Base-by-base conservation (phyloP, 1,140 invertebrate genomes). In the Tachypleus tridentatus region DNA sequence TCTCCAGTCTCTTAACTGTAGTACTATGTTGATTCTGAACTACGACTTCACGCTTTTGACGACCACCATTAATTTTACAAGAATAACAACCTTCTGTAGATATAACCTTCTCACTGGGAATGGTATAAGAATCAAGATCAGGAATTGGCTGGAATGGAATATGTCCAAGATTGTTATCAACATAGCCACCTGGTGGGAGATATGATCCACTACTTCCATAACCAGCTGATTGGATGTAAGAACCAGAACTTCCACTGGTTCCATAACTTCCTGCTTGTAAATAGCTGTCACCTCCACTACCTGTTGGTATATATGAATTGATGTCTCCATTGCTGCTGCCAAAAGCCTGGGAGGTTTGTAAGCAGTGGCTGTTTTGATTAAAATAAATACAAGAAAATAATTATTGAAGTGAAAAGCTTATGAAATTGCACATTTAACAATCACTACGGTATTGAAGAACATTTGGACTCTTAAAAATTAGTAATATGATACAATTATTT, bases 1-100 rank as follows among this genome's bases (percentile, higher is more conserved):
- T 68, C 7, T 64, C 64, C 10, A 63, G 49, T 57, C 63, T 63
- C 61, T 60, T 54, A 47, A 63, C 5, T 47, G 47, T 10, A 50
- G 58, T 61, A 59, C 29, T n/a, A 0, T 9, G 5, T 47, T 10
- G n/a, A 4, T 49, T 62, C 49, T 53, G 4, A 49, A 3, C 50
- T 5, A 49, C 5, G 7, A 11, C 5, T 5, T 4, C 6, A 49
- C 10, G 29, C 4, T 49, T 54, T n/a, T 54, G 4, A 5, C 6
- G 50, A 10, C 10, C 58, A 58, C 57, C 71, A 60, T 61, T 73
- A 74, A 90, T 86, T 80, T 91, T 89, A 81, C 90, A 94, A 11
- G 88, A 87, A 78, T 93, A 93, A 77, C 91, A 93, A 4, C 89
- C 90, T 78, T 94, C 90, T 0, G 88, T 91, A 3, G 87, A 86